Base-by-base conservation (phyloP, 1,140 invertebrate genomes). In the Brachionus manjavacas region DNA sequence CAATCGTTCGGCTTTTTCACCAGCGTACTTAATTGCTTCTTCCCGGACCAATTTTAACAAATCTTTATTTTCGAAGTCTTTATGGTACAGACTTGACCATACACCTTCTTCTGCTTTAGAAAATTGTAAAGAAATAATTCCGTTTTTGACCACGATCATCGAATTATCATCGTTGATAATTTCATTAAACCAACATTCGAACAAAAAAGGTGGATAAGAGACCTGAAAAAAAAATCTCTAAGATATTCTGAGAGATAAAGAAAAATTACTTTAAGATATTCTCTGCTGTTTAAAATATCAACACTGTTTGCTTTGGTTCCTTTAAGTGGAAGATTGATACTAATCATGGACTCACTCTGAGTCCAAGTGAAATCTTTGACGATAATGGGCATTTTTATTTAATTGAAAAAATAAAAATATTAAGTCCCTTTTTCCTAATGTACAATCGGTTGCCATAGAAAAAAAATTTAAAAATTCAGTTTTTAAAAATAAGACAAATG, bases 21-120 rank as follows among this genome's bases (percentile, higher is more conserved):
- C 85, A 39, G 85, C 83, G 16, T 86, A 84, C 66, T 85, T 85
- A 14, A 87, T 66, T 8, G 87, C 87, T 85, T 88, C 86, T 49
- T 87, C 86, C 80, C 85, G 20, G 14, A 85, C 52, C 31, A 41
- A 31, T 76, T 70, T 85, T 35, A 84, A 31, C 16, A 64, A 12
- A 31, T 85, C 84, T 76, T 76, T 66, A 78, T 80, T 16, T 28
- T 43, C 81, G 35, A 23, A 43, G 28, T 83, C 60, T 11, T n/a
- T n/a, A 70, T 83, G 81, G 35, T 23, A 83, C 28, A 83, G 23
- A 20, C 20, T n/a, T 41, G 60, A 11, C 81, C 81, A 83, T 43
- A 9, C 28, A 25, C 8, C 14, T 8, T 68, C 60, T 20, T 55
- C 60, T 28, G 20, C 25, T 72, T 83, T 83, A 49, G 4, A 14